A percentile compares a stretch with the other conserved stretches of the same genome.
phyloP scores from a whole-genome alignment of 2,888 invertebrate genomes.

The Hylaea fasciaria region DNA sequence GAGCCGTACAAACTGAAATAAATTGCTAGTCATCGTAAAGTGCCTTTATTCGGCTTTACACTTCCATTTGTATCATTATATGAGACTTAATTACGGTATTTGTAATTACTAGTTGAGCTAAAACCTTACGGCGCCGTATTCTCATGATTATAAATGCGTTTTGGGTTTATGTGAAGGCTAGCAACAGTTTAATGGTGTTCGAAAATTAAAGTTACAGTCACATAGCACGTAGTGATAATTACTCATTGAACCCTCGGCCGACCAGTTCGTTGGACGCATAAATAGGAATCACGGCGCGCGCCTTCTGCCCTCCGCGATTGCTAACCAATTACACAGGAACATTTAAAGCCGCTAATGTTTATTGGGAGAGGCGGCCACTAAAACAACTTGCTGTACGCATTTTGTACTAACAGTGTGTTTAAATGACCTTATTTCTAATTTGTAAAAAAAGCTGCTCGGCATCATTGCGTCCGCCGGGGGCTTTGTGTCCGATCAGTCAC shows the following conservation, averaged over 20 bases:
- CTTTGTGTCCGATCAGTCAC: conserved; percentile 72
- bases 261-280: conserved; percentile 65
- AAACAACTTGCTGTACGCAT: conserved; percentile 11
- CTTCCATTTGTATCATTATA: conserved; percentile 24
- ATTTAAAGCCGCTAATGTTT: conserved; percentile 15
- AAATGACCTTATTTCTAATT: conserved; percentile 55
- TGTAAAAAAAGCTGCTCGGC: conserved; percentile 49
- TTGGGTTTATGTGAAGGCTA: too few species aligned
- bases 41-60: conserved; percentile 27
- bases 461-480: conserved; percentile 58
- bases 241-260: conserved; percentile 56
- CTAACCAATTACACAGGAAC: conserved; percentile 57
- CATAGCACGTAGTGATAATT: conserved; percentile 56
- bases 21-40: conserved; percentile 41
- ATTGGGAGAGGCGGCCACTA: background rate
- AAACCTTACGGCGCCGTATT: conserved; percentile 1
- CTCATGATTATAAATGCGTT: background rate
- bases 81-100: conserved; percentile 13
- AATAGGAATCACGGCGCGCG: conserved; percentile 70
- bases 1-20: conserved; percentile 42
- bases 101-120: conserved; percentile 3
- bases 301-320: conserved; percentile 63
- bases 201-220: too few species aligned
- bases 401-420: conserved; percentile 27
- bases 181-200: too few species aligned